Percentiles rank a stretch among this genome's conserved stretches.
phyloP scores from a whole-genome alignment of 2,797 vertebrate species.

The Myotis pilosus region DNA sequence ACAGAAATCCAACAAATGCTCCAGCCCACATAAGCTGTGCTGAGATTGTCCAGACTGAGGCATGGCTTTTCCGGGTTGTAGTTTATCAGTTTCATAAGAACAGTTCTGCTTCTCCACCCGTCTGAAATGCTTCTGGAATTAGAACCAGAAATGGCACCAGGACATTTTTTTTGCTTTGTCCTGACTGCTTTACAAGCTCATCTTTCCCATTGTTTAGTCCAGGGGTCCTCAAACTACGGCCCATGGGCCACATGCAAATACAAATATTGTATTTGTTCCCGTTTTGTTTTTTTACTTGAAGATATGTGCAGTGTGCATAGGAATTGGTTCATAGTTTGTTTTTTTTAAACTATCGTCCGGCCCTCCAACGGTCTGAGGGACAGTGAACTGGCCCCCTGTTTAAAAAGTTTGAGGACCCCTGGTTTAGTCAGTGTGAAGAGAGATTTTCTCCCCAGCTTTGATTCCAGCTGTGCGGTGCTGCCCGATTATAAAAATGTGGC shows the following conservation, averaged over 20 bases:
- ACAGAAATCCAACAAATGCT: background rate
- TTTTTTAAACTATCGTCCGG: too few species aligned
- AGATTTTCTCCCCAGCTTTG: background rate
- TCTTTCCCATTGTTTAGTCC: background rate
- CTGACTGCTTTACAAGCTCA: background rate
- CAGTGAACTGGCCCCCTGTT: too few species aligned
- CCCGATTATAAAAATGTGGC: background rate
- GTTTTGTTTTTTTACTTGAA: too few species aligned
- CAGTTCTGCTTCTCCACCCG: background rate
- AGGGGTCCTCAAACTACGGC: too few species aligned
- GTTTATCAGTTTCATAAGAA: background rate
- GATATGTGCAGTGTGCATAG: too few species aligned
- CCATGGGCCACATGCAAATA: too few species aligned
- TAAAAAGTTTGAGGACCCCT: too few species aligned
- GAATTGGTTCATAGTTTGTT: too few species aligned
- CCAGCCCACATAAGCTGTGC: background rate
- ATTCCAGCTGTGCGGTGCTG: background rate
- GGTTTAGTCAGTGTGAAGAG: background rate
- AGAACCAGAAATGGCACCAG: background rate
- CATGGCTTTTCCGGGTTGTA: background rate
- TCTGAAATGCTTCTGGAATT: background rate
- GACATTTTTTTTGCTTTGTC: background rate
- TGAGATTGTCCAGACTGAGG: background rate
- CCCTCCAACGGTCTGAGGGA: too few species aligned
- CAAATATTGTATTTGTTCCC: too few species aligned